These are phyloP conservation scores for Eupithecia tripunctaria DNA, from an alignment of 2,888 invertebrate species.

Conservation along the genomic window DNA sequence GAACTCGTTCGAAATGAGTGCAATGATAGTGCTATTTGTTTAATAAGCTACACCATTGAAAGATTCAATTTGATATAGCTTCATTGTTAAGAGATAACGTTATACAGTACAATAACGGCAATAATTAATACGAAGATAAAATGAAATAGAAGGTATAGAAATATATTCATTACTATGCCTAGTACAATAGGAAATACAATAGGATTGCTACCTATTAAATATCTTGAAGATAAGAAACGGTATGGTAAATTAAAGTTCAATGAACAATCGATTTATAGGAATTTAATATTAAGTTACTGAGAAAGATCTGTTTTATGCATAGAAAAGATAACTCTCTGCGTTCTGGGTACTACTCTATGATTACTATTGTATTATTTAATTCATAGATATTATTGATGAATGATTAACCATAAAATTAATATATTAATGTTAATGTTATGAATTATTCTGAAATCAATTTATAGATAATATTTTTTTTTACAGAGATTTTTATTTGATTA, in stretches of 20 bases:
- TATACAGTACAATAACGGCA: conserved; percentile 39
- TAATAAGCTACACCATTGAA: conserved; percentile 50
- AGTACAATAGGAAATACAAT: conserved; percentile 8
- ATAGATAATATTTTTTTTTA: too few relatives aligned
- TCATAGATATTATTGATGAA: not conserved
- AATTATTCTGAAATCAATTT: too few relatives aligned
- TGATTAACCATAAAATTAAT: not conserved
- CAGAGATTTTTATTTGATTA: too few relatives aligned
- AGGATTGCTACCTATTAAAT: conserved; percentile 20
- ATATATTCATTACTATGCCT: conserved; percentile 25
- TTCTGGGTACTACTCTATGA: not conserved
- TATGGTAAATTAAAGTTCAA: conserved; percentile 13
- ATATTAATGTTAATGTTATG: too few relatives aligned
- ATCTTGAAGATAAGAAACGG: conserved; percentile 8
- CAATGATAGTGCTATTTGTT: not conserved
- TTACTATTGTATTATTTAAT: not conserved
- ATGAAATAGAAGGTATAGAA: conserved; percentile 20
- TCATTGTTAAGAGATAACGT: conserved; percentile 44
- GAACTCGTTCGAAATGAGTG: not conserved
- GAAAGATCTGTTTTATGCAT: not conserved
- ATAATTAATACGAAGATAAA: conserved; percentile 33
- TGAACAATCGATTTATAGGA: conserved; percentile 5
- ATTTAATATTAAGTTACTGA: not conserved
- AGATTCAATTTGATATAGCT: conserved; percentile 56
- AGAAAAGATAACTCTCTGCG: not conserved